Percentiles rank a stretch among this genome's conserved stretches.
phyloP scores from a whole-genome alignment of 1,140 invertebrate species.

The Colletes gigas region DNA sequence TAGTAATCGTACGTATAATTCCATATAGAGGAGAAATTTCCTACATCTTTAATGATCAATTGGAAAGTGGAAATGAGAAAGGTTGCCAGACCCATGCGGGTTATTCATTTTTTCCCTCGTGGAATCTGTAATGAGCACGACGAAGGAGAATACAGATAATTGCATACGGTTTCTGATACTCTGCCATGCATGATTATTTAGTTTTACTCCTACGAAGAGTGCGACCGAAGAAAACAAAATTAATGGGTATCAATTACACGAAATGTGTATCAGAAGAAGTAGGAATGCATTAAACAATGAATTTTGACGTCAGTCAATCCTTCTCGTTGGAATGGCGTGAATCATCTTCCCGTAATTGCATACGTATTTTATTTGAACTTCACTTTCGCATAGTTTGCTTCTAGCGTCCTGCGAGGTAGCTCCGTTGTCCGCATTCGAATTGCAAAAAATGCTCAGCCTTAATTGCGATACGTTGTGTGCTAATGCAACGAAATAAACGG shows the following conservation, averaged over 20 bases:
- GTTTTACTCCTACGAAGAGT: too few species aligned
- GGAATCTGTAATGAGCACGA: not conserved
- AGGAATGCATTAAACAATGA: not conserved
- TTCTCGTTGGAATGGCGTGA: not conserved
- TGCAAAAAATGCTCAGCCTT: conserved; percentile 33
- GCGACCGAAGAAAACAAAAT: too few species aligned
- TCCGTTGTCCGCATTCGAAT: conserved; percentile 33
- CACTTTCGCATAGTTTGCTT: conserved; percentile 12
- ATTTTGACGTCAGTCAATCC: not conserved
- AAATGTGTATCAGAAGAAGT: too few species aligned
- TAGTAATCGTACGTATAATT: conserved; percentile 13
- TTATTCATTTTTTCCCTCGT: not conserved
- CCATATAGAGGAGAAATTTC: conserved; percentile 13
- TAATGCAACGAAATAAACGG: conserved; percentile 32
- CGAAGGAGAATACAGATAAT: not conserved
- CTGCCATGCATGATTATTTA: not conserved
- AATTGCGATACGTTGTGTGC: conserved; percentile 34
- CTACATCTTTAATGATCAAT: conserved; percentile 5
- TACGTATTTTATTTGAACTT: conserved; percentile 18
- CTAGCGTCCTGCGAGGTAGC: conserved; percentile 11
- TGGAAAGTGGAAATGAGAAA: conserved; percentile 29
- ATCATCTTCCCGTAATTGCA: conserved; percentile 20
- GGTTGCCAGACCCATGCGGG: conserved; percentile 1
- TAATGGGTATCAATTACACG: too few species aligned
- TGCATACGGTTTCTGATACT: not conserved